phyloP scores from a whole-genome alignment of 2,888 invertebrate species.

The Catotricha subobsoleta region DNA sequence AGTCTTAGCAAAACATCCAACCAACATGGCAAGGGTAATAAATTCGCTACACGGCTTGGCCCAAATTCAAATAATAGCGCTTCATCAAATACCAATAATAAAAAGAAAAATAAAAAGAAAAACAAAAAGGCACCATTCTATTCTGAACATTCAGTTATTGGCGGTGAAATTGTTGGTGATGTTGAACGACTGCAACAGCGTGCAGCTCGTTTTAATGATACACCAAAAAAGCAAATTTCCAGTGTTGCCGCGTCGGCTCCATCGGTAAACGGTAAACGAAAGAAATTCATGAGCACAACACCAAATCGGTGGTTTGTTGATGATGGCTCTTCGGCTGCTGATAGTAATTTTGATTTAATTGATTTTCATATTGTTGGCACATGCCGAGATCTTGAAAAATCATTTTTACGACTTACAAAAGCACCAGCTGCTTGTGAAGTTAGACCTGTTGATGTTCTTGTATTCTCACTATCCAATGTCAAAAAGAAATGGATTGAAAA shows the following conservation, averaged over 20 bases:
- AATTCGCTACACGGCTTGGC: conserved; percentile 2
- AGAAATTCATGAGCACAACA: conserved; percentile 18
- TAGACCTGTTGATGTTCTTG: conserved; percentile 73
- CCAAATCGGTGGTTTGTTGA: conserved; percentile 28
- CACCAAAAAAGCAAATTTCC: conserved; percentile 16
- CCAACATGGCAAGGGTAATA: no score
- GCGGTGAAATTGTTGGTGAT: conserved; percentile 50
- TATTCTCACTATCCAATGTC: conserved; percentile 71
- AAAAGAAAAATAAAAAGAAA: conserved; percentile 26
- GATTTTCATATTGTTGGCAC: conserved; percentile 87
- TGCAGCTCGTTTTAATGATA: conserved; percentile 66
- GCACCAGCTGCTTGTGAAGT: conserved; percentile 86
- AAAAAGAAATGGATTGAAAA: conserved; percentile 79
- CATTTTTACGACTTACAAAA: conserved; percentile 87
- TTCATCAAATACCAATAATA: conserved; percentile 11
- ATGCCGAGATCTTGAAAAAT: conserved; percentile 86
- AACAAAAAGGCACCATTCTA: conserved; percentile 42
- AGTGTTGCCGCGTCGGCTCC: conserved; percentile 9
- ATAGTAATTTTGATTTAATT: conserved; percentile 61
- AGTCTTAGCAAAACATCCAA: neutral
- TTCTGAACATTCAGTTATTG: conserved; percentile 43
- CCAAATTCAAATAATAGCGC: neutral
- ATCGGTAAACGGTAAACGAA: conserved; percentile 11
- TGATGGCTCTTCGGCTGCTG: conserved; percentile 42
- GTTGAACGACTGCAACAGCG: conserved; percentile 68